Evolutionary conservation across 2,113 vertebrate genomes (phyloP).

Genomic region (Tachysurus fulvidraco): DNA sequence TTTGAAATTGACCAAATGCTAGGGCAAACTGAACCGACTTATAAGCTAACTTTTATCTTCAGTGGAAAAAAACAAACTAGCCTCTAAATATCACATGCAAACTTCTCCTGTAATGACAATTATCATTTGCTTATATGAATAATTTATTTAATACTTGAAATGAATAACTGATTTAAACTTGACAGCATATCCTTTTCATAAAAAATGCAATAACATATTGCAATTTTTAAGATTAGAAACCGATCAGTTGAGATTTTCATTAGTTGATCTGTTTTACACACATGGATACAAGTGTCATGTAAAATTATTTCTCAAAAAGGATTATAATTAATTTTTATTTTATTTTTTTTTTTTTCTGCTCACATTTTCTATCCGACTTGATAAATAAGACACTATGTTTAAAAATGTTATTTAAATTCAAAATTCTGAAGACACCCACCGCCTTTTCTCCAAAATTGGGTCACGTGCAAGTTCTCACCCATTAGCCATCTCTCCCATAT

Average conservation of each 20-base stretch:
- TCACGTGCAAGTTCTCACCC: not conserved
- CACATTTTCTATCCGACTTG: not conserved
- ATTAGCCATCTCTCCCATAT: not conserved
- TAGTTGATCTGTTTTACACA: not conserved
- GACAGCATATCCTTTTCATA: not conserved
- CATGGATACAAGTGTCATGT: not conserved
- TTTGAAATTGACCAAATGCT: not conserved
- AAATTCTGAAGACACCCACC: too few species aligned
- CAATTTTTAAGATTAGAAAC: not conserved
- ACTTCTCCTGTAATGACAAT: not conserved
- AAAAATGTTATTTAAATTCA: not conserved
- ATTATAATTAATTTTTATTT: not conserved
- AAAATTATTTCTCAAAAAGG: not conserved
- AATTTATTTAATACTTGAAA: not conserved
- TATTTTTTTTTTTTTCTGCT: not conserved
- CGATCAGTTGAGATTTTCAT: not conserved
- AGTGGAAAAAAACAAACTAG: not conserved
- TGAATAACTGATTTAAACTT: not conserved
- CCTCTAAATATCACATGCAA: not conserved
- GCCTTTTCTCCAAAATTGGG: not conserved
- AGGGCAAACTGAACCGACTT: not conserved
- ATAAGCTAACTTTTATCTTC: not conserved
- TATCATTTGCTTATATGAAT: not conserved
- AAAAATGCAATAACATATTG: not conserved
- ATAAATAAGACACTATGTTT: not conserved